Base-by-base conservation (phyloP, 2,113 vertebrate species). In the Cyanocitta stelleri region DNA sequence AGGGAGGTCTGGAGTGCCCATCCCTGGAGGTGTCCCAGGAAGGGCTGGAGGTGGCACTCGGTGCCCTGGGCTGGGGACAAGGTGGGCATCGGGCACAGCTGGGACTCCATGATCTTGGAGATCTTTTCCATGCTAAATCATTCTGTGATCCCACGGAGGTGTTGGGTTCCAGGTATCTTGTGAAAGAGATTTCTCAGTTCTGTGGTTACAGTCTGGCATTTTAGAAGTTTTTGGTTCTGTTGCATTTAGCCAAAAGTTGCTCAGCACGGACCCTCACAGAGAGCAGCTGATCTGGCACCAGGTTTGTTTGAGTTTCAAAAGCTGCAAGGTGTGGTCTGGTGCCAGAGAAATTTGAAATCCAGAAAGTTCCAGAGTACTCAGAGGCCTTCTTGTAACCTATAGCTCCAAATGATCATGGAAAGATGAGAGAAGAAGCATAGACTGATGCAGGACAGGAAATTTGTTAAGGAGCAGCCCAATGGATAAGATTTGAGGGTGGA, bases 101-200 rank as follows among this genome's bases (percentile, higher is more conserved):
- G 0, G 39, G 37, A 4, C 20, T 33, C 1, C 0, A 3, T 16
- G 52, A 2, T 0, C 17, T 27, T 9, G 46, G 13, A 13, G 7
- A 1, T 8, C 22, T 54, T 69, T 67, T 20, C 61, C 44, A 67
- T 1, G 13, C 23, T 10, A 1, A 75, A 26, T n/a, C 7, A 22
- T 26, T n/a, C 54, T 30, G n/a, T 11, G 69, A 26, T 26, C 16
- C 46, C 32, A 10, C 16, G 9, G 7, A 80, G 41, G 11, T 43
- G 3, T 21, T 69, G 9, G 8, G 7, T 29, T 6, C 26, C 41
- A 51, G 41, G 10, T 18, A 13, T 43, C 27, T n/a, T 27, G 20
- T 48, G 11, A 49, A 23, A 35, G 52, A 41, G 37, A 13, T 71
- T 89, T 86, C 54, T 86, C 41, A 77, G 9, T 6, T 44, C 21